Conservation (phyloP, 2,888 invertebrate species). For the Entomobrya multifasciata region DNA sequence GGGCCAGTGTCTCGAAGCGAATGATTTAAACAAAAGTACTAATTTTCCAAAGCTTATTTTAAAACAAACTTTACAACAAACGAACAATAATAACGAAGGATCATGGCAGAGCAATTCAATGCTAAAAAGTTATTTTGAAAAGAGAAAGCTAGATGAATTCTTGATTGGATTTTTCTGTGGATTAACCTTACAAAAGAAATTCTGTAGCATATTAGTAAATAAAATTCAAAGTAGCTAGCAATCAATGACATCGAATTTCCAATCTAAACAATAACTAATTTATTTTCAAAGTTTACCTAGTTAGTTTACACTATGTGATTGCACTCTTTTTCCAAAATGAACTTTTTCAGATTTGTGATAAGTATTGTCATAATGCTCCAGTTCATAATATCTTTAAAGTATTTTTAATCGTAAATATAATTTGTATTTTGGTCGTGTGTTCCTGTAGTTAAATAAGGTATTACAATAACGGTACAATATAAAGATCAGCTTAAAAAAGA, state of each 20-base stretch:
- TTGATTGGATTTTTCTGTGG: neutral
- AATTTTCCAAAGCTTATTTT: constrained; percentile 16
- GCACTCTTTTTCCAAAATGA: too few species aligned
- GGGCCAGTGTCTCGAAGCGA: neutral
- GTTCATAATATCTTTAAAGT: too few species aligned
- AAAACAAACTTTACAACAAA: neutral
- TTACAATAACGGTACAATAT: too few species aligned
- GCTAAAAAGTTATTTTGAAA: constrained; percentile 12
- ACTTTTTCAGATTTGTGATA: too few species aligned
- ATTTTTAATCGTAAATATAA: too few species aligned
- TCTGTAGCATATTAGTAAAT: too few species aligned
- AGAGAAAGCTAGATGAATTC: neutral
- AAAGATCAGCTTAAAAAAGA: too few species aligned
- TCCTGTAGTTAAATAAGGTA: too few species aligned
- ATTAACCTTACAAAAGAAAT: neutral
- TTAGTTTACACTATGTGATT: too few species aligned
- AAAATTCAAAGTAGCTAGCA: neutral
- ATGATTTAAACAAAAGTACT: neutral
- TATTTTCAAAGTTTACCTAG: too few species aligned
- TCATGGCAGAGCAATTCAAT: neutral
- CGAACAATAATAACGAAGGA: constrained; percentile 16
- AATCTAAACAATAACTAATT: neutral
- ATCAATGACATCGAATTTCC: constrained; percentile 12
- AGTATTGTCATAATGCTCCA: too few species aligned
- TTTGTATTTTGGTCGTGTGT: too few species aligned